Evolutionary conservation across 1,140 invertebrate species (phyloP).

Genomic region (Penaeus japonicus): DNA sequence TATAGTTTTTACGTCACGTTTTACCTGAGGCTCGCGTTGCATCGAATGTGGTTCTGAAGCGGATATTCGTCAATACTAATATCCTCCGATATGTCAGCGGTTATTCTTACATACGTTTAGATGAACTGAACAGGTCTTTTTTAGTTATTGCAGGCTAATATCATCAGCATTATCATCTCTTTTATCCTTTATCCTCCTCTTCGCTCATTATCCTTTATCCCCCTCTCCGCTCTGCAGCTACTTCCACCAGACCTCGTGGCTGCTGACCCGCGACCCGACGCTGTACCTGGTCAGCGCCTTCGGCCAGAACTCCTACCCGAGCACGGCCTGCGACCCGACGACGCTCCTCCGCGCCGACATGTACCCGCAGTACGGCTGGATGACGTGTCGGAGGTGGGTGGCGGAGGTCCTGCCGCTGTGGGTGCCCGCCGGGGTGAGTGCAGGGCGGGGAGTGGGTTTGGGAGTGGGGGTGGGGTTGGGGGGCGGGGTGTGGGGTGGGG

Average conservation of each 20-base stretch:
- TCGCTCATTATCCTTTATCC: background rate
- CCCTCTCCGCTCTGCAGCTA: background rate
- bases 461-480: background rate
- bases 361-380: conserved; percentile 53
- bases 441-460: background rate
- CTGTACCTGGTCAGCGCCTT: conserved; percentile 31
- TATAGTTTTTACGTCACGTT: no score
- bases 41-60: no score
- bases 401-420: background rate
- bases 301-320: conserved; percentile 47
- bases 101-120: background rate
- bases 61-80: background rate
- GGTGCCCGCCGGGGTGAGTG: conserved; percentile 36
- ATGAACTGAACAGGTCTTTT: no score
- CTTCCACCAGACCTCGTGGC: conserved; percentile 21
- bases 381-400: conserved; percentile 31
- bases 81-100: background rate
- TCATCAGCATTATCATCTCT: background rate
- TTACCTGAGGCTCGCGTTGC: no score
- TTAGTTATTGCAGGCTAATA: background rate
- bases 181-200: background rate
- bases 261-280: background rate
- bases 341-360: conserved; percentile 25
- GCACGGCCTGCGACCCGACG: conserved; percentile 10
- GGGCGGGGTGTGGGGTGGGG: background rate